These are phyloP conservation scores for Sisor rabdophorus DNA, from an alignment of 2,113 vertebrate genomes.

Conservation along the genomic window DNA sequence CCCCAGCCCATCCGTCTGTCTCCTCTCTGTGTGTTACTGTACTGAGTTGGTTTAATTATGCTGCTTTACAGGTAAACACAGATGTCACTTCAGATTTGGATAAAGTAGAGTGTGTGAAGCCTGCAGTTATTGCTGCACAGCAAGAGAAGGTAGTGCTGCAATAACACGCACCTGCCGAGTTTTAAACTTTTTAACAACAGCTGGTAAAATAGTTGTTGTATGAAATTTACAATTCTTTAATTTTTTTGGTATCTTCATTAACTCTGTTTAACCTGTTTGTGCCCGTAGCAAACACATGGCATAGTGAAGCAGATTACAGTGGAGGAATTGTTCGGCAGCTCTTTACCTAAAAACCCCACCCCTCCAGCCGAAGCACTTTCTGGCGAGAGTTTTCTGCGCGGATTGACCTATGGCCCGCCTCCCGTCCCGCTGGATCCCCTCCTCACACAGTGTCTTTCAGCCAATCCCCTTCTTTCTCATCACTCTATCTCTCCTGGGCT, in stretches of 20 bases:
- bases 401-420: slow-evolving; percentile 67
- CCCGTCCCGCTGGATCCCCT: slow-evolving; percentile 74
- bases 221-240: no score
- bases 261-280: slow-evolving; percentile 9
- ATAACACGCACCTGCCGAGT: not conserved
- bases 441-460: slow-evolving; percentile 64
- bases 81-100: slow-evolving; percentile 42
- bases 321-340: slow-evolving; percentile 94
- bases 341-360: slow-evolving; percentile 83
- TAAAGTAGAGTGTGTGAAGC: slow-evolving; percentile 45
- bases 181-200: not conserved
- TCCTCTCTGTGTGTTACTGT: slow-evolving; percentile 23
- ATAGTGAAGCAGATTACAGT: slow-evolving; percentile 93
- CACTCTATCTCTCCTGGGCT: slow-evolving; percentile 76
- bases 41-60: slow-evolving; percentile 60
- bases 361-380: slow-evolving; percentile 62
- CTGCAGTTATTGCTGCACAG: slow-evolving; percentile 36
- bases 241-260: not conserved
- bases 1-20: no score
- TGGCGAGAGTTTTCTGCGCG: slow-evolving; percentile 64
- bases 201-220: not conserved
- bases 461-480: slow-evolving; percentile 73
- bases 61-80: slow-evolving; percentile 37
- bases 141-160: slow-evolving; percentile 62
- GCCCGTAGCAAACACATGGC: slow-evolving; percentile 73